Evolutionary conservation across 1,140 invertebrate species (phyloP).

Genomic region (Pseudomyrmex cubaensis): DNA sequence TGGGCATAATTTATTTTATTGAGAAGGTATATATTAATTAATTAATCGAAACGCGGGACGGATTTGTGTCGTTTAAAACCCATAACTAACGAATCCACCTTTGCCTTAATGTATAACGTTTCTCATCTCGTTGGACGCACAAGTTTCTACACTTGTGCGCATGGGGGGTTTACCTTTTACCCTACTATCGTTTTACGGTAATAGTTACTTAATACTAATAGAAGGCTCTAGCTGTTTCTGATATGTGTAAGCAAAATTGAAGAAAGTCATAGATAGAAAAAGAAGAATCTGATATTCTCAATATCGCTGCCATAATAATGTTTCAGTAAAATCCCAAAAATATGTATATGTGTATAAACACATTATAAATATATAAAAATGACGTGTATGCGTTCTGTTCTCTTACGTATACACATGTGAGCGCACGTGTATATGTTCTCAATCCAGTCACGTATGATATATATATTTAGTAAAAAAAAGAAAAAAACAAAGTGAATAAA

Average conservation of each 20-base stretch:
- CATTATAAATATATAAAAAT: slow-evolving; percentile 62
- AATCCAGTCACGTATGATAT: slow-evolving; percentile 61
- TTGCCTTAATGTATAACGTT: neutral
- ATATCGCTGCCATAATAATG: slow-evolving; percentile 80
- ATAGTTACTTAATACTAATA: slow-evolving; percentile 71
- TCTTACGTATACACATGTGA: slow-evolving; percentile 62
- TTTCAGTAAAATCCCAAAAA: slow-evolving; percentile 53
- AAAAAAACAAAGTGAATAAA: slow-evolving; percentile 72
- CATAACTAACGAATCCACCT: slow-evolving; percentile 29
- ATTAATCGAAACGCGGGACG: slow-evolving; percentile 22
- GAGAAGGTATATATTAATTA: neutral
- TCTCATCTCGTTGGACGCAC: slow-evolving; percentile 11
- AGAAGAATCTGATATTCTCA: slow-evolving; percentile 41
- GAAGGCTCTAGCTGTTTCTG: slow-evolving; percentile 58
- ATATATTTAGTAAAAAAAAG: slow-evolving; percentile 40
- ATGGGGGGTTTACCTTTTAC: slow-evolving; percentile 1
- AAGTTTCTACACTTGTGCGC: slow-evolving; percentile 33
- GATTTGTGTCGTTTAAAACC: slow-evolving; percentile 24
- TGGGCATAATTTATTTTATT: slow-evolving; percentile 17
- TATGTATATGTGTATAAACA: slow-evolving; percentile 69
- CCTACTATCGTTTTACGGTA: slow-evolving; percentile 9
- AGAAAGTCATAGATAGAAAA: slow-evolving; percentile 36
- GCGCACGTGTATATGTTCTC: slow-evolving; percentile 32
- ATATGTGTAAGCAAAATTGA: slow-evolving; percentile 61
- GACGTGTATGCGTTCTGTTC: slow-evolving; percentile 58